These are phyloP conservation scores for Euschistus heros DNA, from an alignment of 1,140 invertebrate genomes.

Conservation along the genomic window DNA sequence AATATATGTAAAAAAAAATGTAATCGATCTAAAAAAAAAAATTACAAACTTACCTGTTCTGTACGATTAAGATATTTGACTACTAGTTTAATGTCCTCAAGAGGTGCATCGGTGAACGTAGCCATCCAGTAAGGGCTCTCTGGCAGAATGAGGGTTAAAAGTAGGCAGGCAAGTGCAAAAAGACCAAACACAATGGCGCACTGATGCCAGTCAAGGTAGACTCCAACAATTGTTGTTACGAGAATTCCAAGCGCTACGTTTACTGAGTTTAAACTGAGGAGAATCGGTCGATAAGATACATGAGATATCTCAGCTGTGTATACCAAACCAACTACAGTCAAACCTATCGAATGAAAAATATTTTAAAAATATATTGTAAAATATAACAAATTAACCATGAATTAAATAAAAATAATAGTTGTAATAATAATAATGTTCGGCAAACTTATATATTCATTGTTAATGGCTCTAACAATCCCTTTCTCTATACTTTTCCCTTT, in stretches of 20 bases:
- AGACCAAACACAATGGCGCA: conserved; percentile 38
- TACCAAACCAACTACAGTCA: conserved; percentile 41
- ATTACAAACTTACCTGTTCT: not conserved
- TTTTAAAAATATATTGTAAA: too few species aligned
- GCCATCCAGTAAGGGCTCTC: conserved; percentile 49
- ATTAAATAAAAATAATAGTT: too few species aligned
- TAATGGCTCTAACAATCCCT: too few species aligned
- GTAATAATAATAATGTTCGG: too few species aligned
- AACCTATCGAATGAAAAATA: conserved; percentile 31
- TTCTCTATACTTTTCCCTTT: too few species aligned
- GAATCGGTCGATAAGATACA: conserved; percentile 40
- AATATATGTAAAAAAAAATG: too few species aligned
- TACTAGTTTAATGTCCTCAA: not conserved
- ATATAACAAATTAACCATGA: too few species aligned
- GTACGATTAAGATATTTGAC: not conserved
- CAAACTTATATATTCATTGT: too few species aligned
- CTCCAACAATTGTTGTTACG: conserved; percentile 35
- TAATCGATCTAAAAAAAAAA: too few species aligned
- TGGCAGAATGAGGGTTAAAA: conserved; percentile 37
- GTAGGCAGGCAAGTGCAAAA: conserved; percentile 33
- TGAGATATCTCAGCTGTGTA: conserved; percentile 48
- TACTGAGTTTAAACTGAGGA: conserved; percentile 45
- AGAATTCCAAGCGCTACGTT: conserved; percentile 40
- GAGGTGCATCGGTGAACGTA: conserved; percentile 26
- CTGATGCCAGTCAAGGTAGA: conserved; percentile 38